phyloP scores from a whole-genome alignment of 2,888 invertebrate species.

The Dynastes tityus region DNA sequence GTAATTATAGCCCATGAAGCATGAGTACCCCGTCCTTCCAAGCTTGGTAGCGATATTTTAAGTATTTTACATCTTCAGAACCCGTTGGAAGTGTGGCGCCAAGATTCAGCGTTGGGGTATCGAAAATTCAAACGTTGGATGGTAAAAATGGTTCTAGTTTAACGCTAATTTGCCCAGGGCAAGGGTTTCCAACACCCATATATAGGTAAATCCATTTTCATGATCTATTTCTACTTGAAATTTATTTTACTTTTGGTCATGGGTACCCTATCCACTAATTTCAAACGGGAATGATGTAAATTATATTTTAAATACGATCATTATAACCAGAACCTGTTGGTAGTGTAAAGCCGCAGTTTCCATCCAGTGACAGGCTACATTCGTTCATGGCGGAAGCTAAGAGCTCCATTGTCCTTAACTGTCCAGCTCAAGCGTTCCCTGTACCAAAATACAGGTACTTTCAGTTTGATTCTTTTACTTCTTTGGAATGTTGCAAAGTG shows the following conservation, averaged over 20 bases:
- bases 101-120: slow-evolving; percentile 66
- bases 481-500: no score
- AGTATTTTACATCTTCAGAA: slow-evolving; percentile 64
- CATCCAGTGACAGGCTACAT: slow-evolving; percentile 77
- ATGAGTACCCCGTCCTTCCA: slow-evolving; percentile 23
- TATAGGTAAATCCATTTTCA: slow-evolving; percentile 76
- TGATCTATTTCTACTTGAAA: background rate
- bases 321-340: slow-evolving; percentile 73
- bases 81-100: slow-evolving; percentile 74
- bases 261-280: slow-evolving; percentile 18
- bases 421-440: slow-evolving; percentile 85
- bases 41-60: slow-evolving; percentile 48
- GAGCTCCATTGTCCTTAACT: slow-evolving; percentile 77
- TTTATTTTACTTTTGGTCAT: background rate
- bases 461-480: background rate
- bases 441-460: slow-evolving; percentile 82
- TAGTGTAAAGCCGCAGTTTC: slow-evolving; percentile 76
- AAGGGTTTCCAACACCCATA: slow-evolving; percentile 82
- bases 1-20: slow-evolving; percentile 51
- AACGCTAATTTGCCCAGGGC: slow-evolving; percentile 81
- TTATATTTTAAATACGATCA: slow-evolving; percentile 47
- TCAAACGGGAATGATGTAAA: background rate
- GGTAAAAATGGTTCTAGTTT: slow-evolving; percentile 66
- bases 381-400: slow-evolving; percentile 73
- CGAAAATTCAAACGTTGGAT: slow-evolving; percentile 61